Percentiles rank a stretch among this genome's conserved stretches.
phyloP scores from a whole-genome alignment of 2,113 vertebrate species.

The Catharus minimus region DNA sequence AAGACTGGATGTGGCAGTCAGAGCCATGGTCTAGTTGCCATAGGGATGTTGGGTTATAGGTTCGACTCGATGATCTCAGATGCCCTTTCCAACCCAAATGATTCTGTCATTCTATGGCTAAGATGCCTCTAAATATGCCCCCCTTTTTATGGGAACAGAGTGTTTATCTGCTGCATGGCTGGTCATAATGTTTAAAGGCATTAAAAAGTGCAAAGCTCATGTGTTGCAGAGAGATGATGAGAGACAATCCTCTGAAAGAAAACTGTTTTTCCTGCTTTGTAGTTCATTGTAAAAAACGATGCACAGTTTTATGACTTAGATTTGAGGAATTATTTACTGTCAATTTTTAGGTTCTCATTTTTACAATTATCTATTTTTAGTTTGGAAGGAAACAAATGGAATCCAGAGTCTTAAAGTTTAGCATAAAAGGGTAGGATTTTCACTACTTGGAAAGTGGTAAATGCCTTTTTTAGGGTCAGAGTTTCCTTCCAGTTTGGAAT shows the following conservation, averaged over 20 bases:
- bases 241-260: background rate
- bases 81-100: background rate
- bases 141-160: background rate
- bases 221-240: background rate
- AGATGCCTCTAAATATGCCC: background rate
- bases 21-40: accelerated
- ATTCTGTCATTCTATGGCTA: background rate
- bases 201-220: background rate
- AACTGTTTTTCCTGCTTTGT: background rate
- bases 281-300: background rate
- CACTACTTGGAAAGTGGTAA: background rate
- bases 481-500: background rate
- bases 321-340: background rate
- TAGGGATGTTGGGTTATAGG: background rate
- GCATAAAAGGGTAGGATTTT: background rate
- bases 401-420: background rate
- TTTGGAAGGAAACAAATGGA: background rate
- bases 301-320: background rate
- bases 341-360: background rate
- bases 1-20: background rate
- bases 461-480: background rate
- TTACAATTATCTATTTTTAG: background rate
- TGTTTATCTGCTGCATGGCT: background rate
- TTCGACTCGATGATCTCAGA: accelerated
- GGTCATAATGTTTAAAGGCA: background rate